phyloP scores from a whole-genome alignment of 2,888 invertebrate species.

The Polyommatus icarus region DNA sequence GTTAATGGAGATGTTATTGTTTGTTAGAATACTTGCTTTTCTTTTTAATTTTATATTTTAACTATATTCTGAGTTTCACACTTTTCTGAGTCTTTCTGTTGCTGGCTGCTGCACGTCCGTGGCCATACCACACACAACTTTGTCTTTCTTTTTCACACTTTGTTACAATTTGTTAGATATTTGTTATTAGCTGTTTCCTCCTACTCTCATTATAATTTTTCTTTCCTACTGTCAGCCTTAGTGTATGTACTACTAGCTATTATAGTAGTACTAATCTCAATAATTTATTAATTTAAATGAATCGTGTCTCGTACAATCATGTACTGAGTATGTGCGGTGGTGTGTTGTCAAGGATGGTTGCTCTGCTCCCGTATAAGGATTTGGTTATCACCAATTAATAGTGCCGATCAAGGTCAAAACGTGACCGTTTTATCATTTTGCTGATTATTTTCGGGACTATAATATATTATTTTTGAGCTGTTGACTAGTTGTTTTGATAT shows the following conservation, averaged over 20 bases:
- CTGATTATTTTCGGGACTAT: constrained; percentile 17
- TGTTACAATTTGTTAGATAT: neutral
- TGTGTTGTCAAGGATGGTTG: constrained; percentile 58
- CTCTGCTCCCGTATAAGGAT: constrained; percentile 61
- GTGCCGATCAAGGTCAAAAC: constrained; percentile 65
- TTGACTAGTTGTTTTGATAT: neutral
- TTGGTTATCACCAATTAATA: constrained; percentile 70
- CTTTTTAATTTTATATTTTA: neutral
- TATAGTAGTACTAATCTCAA: neutral
- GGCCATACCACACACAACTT: too few species aligned
- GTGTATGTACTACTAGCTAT: neutral
- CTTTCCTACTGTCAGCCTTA: neutral
- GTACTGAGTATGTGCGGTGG: constrained; percentile 49
- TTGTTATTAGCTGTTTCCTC: neutral
- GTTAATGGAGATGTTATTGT: neutral
- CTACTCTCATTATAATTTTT: neutral
- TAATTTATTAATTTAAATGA: constrained; percentile 28
- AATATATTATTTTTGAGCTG: neutral
- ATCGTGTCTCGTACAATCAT: constrained; percentile 42
- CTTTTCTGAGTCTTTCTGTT: too few species aligned
- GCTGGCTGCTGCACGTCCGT: too few species aligned
- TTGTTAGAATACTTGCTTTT: neutral
- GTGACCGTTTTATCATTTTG: constrained; percentile 34
- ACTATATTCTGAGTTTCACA: too few species aligned
- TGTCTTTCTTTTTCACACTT: neutral